Evolutionary conservation across 2,113 vertebrate genomes (phyloP).

Genomic region (Phocoena phocoena): DNA sequence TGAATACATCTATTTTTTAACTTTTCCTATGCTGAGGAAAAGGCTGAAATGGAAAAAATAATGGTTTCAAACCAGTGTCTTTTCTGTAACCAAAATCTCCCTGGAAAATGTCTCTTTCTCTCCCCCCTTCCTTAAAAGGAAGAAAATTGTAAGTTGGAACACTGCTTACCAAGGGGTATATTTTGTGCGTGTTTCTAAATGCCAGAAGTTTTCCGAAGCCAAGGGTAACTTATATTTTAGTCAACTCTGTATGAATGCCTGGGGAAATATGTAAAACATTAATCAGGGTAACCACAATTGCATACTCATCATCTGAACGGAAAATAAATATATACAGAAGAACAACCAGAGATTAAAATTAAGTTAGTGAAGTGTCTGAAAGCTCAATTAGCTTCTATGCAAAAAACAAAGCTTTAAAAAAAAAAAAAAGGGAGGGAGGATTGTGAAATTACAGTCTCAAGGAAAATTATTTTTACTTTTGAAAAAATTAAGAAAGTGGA

Average conservation of each 20-base stretch:
- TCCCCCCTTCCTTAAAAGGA: conserved; percentile 25
- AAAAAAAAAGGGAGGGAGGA: neutral
- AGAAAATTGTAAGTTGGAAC: conserved; percentile 45
- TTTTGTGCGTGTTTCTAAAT: conserved; percentile 67
- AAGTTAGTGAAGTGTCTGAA: conserved; percentile 41
- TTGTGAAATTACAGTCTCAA: neutral
- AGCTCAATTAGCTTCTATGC: conserved; percentile 26
- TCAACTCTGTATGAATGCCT: conserved; percentile 52
- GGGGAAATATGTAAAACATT: conserved; percentile 73
- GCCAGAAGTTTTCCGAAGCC: conserved; percentile 53
- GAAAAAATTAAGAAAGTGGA: neutral
- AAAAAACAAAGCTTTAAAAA: neutral
- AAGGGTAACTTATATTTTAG: conserved; percentile 57
- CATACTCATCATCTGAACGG: conserved; percentile 28
- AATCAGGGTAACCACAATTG: conserved; percentile 57
- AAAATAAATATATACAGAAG: conserved; percentile 45
- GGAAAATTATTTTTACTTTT: neutral
- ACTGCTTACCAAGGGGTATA: conserved; percentile 41
- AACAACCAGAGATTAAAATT: conserved; percentile 63
- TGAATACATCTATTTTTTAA: conserved; percentile 50
- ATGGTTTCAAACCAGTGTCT: conserved; percentile 39
- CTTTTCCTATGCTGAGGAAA: neutral
- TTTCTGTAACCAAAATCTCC: conserved; percentile 19
- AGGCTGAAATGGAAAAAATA: conserved; percentile 47
- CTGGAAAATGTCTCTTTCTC: conserved; percentile 17